Conservation (phyloP, 2,888 invertebrate species). For the Callinectes sapidus region DNA sequence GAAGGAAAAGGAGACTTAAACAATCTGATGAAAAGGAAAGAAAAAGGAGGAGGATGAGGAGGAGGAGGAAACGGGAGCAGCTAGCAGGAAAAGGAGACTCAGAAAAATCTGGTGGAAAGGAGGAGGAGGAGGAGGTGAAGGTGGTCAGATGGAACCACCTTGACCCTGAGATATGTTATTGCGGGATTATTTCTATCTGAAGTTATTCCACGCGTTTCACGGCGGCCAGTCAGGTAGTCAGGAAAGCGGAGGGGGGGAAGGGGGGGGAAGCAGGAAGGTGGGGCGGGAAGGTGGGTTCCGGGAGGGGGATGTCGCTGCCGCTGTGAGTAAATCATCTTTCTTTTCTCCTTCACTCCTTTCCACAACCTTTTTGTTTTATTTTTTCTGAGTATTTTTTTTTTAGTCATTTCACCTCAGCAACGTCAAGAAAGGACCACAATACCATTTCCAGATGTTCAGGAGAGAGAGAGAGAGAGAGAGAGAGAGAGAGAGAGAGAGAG, state of each 20-base stretch:
- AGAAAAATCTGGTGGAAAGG: neutral
- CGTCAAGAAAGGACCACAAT: neutral
- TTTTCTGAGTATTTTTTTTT: neutral
- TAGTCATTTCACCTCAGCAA: neutral
- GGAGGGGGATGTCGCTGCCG: neutral
- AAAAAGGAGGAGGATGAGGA: neutral
- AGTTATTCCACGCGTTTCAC: neutral
- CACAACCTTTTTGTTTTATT: neutral
- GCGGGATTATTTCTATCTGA: conserved; percentile 10
- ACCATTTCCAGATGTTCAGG: neutral
- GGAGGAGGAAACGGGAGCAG: neutral
- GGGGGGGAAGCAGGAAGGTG: no score
- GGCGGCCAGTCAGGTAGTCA: neutral
- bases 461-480: neutral
- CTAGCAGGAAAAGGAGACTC: neutral
- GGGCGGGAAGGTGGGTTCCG: neutral
- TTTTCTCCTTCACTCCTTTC: neutral
- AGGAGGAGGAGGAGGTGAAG: neutral
- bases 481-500: neutral
- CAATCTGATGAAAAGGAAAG: no score
- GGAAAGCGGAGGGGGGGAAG: no score
- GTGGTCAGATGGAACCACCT: neutral
- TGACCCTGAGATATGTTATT: conserved; percentile 1
- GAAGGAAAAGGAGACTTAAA: neutral
- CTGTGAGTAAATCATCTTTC: neutral